Evolutionary conservation across 2,797 vertebrate genomes (phyloP), one percentile per base, ranked within the genome.

Genomic region (Hypotaenidia philippensis): DNA sequence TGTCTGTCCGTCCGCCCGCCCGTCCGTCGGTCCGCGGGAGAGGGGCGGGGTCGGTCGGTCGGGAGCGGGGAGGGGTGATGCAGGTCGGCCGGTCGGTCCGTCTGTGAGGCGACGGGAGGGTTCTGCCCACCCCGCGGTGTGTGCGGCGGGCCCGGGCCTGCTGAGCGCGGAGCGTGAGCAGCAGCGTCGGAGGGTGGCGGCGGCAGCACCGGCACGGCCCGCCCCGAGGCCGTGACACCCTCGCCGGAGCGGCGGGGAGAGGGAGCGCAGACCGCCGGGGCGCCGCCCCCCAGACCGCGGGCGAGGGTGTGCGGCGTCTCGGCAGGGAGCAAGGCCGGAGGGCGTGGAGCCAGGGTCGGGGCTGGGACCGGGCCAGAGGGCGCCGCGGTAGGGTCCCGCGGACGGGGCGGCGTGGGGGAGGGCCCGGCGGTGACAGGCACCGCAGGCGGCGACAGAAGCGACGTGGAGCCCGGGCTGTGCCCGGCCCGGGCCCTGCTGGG

Each of bases 401-500:
- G 5, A 7, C 56, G 23, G 26, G 40, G 53, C n/a, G 25, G 53
- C n/a, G 2, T 9, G 7, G n/a, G 45, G 40, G 18, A 21, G 34
- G 40, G 49, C 56, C n/a, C 23, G n/a, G 64, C 44, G 6, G 72
- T 15, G 52, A 32, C 65, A 3, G 32, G 66, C 65, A 16, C 59
- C 29, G 59, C 21, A 18, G 16, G 29, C 38, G 29, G 59, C 26
- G 21, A 9, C 32, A 11, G 1, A 14, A n/a, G 32, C 20, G 52
- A 18, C 4, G 2, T 0, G 23, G 57, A 75, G 60, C 68, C 38
- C 27, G 47, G 27, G 49, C 49, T 22, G 38, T 2, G 55, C 25
- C 66, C 18, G 41, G 59, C 8, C 64, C 29, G 25, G 26, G 20
- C 7, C 9, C 31, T 3, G 31, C 0, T 1, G 41, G 1, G 41